Conservation (phyloP, 1,140 invertebrate genomes). For the Sitophilus oryzae region DNA sequence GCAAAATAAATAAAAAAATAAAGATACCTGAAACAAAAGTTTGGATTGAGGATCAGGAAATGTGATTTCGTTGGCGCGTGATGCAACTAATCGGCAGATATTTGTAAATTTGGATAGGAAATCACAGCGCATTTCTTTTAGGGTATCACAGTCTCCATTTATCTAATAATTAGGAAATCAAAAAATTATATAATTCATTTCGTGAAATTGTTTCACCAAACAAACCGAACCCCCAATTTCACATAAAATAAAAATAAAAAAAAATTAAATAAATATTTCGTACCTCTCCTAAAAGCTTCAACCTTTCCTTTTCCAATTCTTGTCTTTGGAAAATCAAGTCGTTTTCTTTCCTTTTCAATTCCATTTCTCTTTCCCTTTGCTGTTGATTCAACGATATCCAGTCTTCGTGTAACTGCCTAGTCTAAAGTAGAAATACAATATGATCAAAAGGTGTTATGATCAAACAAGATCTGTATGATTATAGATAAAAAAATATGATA, state of each 20-base stretch:
- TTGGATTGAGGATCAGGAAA: slow-evolving; percentile 37
- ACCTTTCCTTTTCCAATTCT: slow-evolving; percentile 44
- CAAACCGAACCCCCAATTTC: too few relatives aligned
- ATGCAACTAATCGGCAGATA: slow-evolving; percentile 49
- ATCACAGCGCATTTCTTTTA: slow-evolving; percentile 48
- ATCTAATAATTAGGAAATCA: too few relatives aligned
- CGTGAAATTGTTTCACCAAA: too few relatives aligned
- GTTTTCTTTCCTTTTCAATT: slow-evolving; percentile 49
- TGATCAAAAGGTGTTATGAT: too few relatives aligned
- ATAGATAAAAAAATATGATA: too few relatives aligned
- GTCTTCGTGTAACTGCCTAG: slow-evolving; percentile 39
- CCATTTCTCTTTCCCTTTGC: slow-evolving; percentile 49
- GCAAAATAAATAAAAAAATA: slow-evolving; percentile 30
- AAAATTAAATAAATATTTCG: slow-evolving; percentile 26
- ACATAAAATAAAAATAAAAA: slow-evolving; percentile 41
- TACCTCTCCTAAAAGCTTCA: slow-evolving; percentile 45
- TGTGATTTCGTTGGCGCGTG: slow-evolving; percentile 47
- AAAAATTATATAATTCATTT: too few relatives aligned
- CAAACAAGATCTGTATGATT: too few relatives aligned
- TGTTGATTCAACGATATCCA: slow-evolving; percentile 45
- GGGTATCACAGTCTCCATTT: slow-evolving; percentile 52
- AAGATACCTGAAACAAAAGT: slow-evolving; percentile 43
- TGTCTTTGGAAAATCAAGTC: slow-evolving; percentile 45
- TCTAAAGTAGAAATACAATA: too few relatives aligned
- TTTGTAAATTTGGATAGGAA: slow-evolving; percentile 49